Base-by-base conservation (phyloP, 2,888 invertebrate genomes). In the Pandemis heparana region DNA sequence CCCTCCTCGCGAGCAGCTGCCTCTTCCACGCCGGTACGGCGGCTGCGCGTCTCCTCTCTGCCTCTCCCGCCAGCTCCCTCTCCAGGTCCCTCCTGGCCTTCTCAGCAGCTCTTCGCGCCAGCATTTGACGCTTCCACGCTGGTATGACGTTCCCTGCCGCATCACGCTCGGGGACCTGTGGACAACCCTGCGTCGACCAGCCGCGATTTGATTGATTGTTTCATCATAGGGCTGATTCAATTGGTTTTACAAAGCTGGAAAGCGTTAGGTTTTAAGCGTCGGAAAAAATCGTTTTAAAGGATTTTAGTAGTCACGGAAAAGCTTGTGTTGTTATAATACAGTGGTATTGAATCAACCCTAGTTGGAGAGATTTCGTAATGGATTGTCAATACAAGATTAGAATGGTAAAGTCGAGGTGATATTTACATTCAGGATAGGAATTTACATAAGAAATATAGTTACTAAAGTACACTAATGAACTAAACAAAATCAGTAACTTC, bases 11-110 rank as follows among this genome's bases (percentile, higher is more conserved):
- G 79, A 99, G 90, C 74, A 99, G 94, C 85, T 98, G 98, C 71
- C 98, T 95, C 89, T 99, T 99, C 99, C 99, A 99, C 66, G 97
- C 97, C 0, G 99, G 99, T 82, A 99, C 97, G 14, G 98, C 96
- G 32, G 97, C 97, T 62, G 98, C 95, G 78, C 98, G 94, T 81
- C 97, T 96, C 81, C 97, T 96, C 89, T 98, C 98, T 0, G 98
- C 97, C 85, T 98, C 98, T 75, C 96, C 95, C 5, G 96, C 96
- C 82, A 98, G 95, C 83, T 97, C 96, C 87, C 97, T 98, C 89
- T 98, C 98, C 80, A 98, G 95, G 84, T 99, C 98, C 83, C 97
- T 97, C 79, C 97, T 96, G 10, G 99, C 98, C 80, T 98, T 97
- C 89, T 99, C 99, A 0, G 99, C 99, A 0, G 98, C 98, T 87